phyloP scores from a whole-genome alignment of 1,140 invertebrate species.

The Muscidifurax raptorellus region DNA sequence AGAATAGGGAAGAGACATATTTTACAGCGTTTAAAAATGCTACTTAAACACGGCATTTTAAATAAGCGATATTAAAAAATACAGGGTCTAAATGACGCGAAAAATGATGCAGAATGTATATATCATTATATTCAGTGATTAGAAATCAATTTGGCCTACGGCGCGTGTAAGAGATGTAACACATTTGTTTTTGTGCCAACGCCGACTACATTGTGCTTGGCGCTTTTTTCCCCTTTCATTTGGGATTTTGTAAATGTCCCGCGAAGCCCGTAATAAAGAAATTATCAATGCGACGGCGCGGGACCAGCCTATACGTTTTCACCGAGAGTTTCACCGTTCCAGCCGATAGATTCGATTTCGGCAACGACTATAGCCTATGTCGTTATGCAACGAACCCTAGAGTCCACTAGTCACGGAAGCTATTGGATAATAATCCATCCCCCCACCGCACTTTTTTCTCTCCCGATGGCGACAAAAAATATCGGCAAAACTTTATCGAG shows the following conservation, averaged over 20 bases:
- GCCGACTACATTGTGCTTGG: neutral
- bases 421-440: conserved; percentile 9
- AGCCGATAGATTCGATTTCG: conserved; percentile 39
- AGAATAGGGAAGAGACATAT: too few relatives aligned
- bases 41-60: too few relatives aligned
- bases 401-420: neutral
- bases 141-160: too few relatives aligned
- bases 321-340: conserved; percentile 41
- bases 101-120: too few relatives aligned
- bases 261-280: conserved; percentile 5
- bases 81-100: too few relatives aligned
- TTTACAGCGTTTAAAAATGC: too few relatives aligned
- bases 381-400: neutral
- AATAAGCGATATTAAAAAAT: too few relatives aligned
- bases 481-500: neutral
- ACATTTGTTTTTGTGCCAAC: too few relatives aligned
- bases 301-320: conserved; percentile 11
- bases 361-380: conserved; percentile 14
- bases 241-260: conserved; percentile 12
- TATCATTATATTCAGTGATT: too few relatives aligned
- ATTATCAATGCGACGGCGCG: conserved; percentile 8
- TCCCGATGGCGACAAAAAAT: neutral
- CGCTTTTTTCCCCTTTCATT: conserved; percentile 12
- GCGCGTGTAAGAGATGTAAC: too few relatives aligned
- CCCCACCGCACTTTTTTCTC: neutral